phyloP scores from a whole-genome alignment of 2,797 vertebrate species.

The Tenualosa ilisha region DNA sequence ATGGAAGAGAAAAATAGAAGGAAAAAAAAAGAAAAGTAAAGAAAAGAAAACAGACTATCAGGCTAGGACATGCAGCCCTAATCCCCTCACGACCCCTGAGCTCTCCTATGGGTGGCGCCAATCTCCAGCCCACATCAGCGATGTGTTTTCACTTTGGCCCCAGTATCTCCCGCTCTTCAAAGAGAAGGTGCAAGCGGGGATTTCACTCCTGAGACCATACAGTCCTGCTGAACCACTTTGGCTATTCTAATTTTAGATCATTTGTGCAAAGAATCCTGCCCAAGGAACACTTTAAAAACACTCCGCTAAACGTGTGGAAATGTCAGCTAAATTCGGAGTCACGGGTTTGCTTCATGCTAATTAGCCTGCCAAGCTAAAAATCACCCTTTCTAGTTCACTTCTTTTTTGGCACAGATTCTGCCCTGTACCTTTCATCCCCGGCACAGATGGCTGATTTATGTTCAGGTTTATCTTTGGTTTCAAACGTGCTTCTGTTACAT shows the following conservation, averaged over 20 bases:
- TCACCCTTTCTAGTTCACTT: background rate
- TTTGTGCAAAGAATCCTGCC: background rate
- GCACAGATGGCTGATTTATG: background rate
- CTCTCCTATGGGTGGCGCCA: background rate
- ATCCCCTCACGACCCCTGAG: background rate
- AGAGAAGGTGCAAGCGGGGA: background rate
- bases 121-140: constrained; percentile 3
- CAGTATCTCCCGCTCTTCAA: background rate
- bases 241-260: background rate
- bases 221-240: background rate
- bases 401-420: background rate
- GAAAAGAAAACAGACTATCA: background rate
- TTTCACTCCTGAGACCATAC: background rate
- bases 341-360: background rate
- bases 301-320: background rate
- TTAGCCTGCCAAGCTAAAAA: background rate
- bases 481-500: background rate
- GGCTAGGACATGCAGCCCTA: background rate
- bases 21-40: background rate
- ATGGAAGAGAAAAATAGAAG: background rate
- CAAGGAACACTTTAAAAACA: background rate
- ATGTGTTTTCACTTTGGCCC: background rate
- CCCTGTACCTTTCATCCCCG: background rate
- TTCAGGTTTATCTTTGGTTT: background rate
- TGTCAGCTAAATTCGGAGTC: background rate